phyloP scores from a whole-genome alignment of 2,113 vertebrate genomes.

The Pedetes capensis region DNA sequence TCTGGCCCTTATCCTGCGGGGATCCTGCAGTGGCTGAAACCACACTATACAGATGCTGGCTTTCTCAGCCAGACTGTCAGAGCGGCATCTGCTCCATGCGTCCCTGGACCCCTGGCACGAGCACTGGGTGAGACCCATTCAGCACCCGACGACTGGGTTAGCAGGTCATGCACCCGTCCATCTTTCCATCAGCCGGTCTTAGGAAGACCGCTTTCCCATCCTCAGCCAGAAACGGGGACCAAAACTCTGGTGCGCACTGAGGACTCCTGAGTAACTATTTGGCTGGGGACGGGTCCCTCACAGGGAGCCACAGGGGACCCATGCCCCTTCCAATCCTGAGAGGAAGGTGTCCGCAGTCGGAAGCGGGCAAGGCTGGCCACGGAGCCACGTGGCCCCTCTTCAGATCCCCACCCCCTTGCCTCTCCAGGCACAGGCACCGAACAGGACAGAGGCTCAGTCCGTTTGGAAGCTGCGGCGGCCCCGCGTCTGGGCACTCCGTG shows the following conservation, averaged over 20 bases:
- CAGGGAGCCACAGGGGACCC: no score
- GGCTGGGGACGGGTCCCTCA: background rate
- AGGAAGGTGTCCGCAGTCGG: background rate
- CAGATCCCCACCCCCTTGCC: background rate
- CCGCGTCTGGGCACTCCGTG: rapidly evolving
- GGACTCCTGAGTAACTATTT: background rate
- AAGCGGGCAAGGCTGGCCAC: rapidly evolving
- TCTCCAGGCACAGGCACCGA: rapidly evolving
- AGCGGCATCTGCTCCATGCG: background rate
- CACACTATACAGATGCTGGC: no score
- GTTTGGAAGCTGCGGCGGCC: background rate
- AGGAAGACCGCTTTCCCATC: background rate
- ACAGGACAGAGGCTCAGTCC: background rate
- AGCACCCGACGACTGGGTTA: no score
- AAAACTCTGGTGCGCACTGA: no score
- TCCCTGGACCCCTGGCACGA: background rate
- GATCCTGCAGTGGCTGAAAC: no score
- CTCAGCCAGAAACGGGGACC: background rate
- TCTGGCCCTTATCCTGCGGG: no score
- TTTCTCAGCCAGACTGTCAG: no score
- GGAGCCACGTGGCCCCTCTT: rapidly evolving
- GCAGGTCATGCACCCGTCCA: no score
- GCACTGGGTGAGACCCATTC: background rate
- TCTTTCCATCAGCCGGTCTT: no score
- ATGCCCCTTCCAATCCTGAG: rapidly evolving